Evolutionary conservation across 2,113 vertebrate species (phyloP).

Genomic region (Silurus glanis): DNA sequence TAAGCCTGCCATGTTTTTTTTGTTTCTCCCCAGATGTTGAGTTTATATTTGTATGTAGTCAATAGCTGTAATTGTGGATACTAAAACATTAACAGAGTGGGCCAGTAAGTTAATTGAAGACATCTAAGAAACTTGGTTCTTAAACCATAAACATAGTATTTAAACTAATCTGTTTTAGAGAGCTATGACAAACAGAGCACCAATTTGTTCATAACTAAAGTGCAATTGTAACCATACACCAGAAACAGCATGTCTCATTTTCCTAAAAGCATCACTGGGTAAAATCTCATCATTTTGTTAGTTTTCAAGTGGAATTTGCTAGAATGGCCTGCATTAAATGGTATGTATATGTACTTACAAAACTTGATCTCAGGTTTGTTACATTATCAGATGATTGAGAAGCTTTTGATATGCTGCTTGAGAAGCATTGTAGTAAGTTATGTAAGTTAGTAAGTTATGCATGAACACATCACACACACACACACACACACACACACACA

Average conservation of each 20-base stretch:
- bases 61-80: slow-evolving; percentile 64
- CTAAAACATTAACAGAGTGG: slow-evolving; percentile 60
- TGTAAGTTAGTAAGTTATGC: too few species aligned
- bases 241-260: not conserved
- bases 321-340: too few species aligned
- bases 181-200: not conserved
- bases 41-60: slow-evolving; percentile 64
- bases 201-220: not conserved
- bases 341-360: not conserved
- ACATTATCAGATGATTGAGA: not conserved
- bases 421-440: not conserved
- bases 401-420: too few species aligned
- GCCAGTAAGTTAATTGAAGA: slow-evolving; percentile 47
- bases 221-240: not conserved
- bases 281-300: not conserved
- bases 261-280: not conserved
- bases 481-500: not conserved
- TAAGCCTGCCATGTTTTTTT: slow-evolving; percentile 41
- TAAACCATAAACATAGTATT: not conserved
- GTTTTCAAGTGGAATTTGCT: too few species aligned
- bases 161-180: not conserved
- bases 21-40: slow-evolving; percentile 53
- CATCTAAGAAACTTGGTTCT: not conserved
- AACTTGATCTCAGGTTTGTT: not conserved
- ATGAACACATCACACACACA: not conserved